These are phyloP conservation scores for Zaprionus ghesquierei DNA, from an alignment of 1,140 invertebrate species.

Conservation along the genomic window DNA sequence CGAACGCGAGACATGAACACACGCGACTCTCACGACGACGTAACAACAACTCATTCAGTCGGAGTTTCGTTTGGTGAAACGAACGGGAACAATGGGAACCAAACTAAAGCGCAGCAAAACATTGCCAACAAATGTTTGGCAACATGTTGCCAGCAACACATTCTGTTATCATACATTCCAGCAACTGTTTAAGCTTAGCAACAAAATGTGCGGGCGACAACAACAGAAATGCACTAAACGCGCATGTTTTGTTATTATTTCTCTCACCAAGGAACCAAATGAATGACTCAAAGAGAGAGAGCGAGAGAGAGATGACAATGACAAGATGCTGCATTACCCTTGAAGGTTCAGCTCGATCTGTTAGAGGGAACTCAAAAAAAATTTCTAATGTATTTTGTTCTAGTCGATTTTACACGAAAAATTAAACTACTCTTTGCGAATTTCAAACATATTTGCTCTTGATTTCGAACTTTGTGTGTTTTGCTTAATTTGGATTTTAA, in stretches of 20 bases:
- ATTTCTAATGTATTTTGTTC: no score
- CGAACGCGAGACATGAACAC: constrained; percentile 41
- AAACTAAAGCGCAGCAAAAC: constrained; percentile 1
- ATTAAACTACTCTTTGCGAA: no score
- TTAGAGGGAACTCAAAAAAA: no score
- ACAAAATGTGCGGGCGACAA: neutral
- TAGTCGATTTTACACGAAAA: no score
- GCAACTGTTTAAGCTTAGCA: constrained; percentile 6
- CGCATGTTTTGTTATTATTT: constrained; percentile 36
- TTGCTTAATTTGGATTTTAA: no score
- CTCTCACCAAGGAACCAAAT: constrained; percentile 10
- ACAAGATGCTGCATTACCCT: no score
- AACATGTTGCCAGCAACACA: constrained; percentile 12
- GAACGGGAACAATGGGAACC: constrained; percentile 3
- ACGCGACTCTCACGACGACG: constrained; percentile 44
- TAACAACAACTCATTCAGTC: constrained; percentile 42
- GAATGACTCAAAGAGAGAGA: no score
- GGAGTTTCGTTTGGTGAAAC: constrained; percentile 27
- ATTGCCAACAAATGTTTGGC: constrained; percentile 15
- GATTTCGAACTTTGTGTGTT: no score
- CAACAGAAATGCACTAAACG: neutral
- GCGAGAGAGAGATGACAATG: no score
- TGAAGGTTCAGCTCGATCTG: no score
- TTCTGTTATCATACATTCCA: neutral
- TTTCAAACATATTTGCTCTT: no score